Conservation (phyloP, 2,888 invertebrate species). For the Cosmopolites sordidus region DNA sequence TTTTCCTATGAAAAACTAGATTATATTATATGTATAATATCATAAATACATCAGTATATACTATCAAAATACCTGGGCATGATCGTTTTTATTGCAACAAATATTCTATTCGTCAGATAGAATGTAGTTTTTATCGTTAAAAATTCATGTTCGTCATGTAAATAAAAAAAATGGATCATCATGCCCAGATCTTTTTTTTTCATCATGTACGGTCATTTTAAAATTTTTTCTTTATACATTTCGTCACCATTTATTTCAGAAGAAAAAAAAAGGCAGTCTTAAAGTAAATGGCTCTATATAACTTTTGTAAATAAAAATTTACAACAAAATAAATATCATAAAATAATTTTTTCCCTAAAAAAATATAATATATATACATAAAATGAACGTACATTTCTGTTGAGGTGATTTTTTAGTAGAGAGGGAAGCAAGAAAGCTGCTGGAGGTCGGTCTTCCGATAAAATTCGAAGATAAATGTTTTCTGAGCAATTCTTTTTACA, state of each 20-base stretch:
- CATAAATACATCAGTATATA: conserved; percentile 32
- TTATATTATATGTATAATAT: conserved; percentile 27
- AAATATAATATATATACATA: conserved; percentile 39
- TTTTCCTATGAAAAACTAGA: conserved; percentile 14
- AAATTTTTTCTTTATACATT: conserved; percentile 31
- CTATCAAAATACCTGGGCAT: conserved; percentile 35
- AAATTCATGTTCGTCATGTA: conserved; percentile 1
- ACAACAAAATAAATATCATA: conserved; percentile 36
- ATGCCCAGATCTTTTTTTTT: conserved; percentile 38
- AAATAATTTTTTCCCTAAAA: conserved; percentile 30
- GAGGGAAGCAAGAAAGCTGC: conserved; percentile 18
- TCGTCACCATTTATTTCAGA: conserved; percentile 31
- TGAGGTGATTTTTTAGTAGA: conserved; percentile 11
- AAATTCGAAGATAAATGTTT: conserved; percentile 3
- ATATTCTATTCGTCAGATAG: background rate
- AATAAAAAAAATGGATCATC: no score
- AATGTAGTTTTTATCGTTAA: background rate
- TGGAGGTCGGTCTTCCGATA: background rate
- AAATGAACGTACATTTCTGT: conserved; percentile 45
- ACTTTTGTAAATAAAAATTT: conserved; percentile 20
- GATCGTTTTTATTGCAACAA: conserved; percentile 29
- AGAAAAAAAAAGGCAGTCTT: conserved; percentile 23
- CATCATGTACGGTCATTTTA: conserved; percentile 46
- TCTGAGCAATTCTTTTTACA: conserved; percentile 12
- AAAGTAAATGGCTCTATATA: conserved; percentile 18